Base-by-base conservation (phyloP, 2,888 invertebrate species). In the Oscheius sp. region DNA sequence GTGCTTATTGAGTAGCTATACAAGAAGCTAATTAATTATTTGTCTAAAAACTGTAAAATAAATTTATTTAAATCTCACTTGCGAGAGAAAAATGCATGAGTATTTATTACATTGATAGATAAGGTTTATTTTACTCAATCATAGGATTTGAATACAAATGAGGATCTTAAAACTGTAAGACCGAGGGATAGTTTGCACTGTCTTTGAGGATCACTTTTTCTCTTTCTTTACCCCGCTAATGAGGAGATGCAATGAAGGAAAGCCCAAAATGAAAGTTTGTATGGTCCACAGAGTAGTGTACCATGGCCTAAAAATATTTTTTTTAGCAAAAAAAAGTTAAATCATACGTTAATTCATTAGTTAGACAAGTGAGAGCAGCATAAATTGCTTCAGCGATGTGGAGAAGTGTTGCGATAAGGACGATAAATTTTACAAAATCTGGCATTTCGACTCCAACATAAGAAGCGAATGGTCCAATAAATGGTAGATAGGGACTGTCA, bases 221-320 rank as follows among this genome's bases (percentile, higher is more conserved):
- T 17, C 17, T 45, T 61, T 61, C 6, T 45, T 8, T 15, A 61
- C 45, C 27, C 61, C 61, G 45, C 29, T 61, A n/a, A 45, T 42
- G 29, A 61, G 61, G 42, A 61, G 61, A 61, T 45, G 27, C 53
- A 65, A 39, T 15, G 65, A 65, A 15, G 65, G 65, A 42, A 65
- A 65, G 27, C 65, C 65, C 12, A 65, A 37, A 10, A 65, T 53
- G 53, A 65, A 65, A 5, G 65, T 65, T 39, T 53, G 65, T 29
- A 65, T 8, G 17, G 65, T 65, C 65, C 65, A 65, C 10, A 64
- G 33, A 15, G 25, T 20, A 15, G 64, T 64, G 12, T 20, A 46
- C 34, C 33, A 34, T 8, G 15, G 2, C 0, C 64, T 64, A 33
- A 48, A 64, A 48, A 4, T 20, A 48, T 48, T 48, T 45, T 37